These are phyloP conservation scores for Scaptomyza graminum DNA, from an alignment of 1,140 invertebrate species.

Conservation along the genomic window DNA sequence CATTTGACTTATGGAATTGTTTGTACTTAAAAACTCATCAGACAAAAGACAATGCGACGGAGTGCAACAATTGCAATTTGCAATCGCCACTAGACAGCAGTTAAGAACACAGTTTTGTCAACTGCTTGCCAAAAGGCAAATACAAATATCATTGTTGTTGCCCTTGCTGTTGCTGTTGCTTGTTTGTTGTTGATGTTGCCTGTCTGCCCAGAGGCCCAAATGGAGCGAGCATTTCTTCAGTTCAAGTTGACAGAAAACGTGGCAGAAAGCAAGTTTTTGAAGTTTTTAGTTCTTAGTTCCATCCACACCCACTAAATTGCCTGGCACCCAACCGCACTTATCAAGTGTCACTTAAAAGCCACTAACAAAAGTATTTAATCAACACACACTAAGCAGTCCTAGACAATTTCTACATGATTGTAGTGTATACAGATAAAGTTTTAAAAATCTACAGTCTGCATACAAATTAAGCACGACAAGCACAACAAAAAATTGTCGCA, in stretches of 20 bases:
- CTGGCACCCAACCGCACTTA: slow-evolving; percentile 24
- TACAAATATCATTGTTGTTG: not conserved
- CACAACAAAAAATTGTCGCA: slow-evolving; percentile 28
- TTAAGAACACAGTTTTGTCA: slow-evolving; percentile 38
- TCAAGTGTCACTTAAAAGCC: slow-evolving; percentile 47
- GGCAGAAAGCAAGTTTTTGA: not conserved
- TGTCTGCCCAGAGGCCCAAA: slow-evolving; percentile 16
- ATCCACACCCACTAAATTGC: slow-evolving; percentile 15
- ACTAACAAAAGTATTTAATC: slow-evolving; percentile 64
- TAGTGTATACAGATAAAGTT: slow-evolving; percentile 1
- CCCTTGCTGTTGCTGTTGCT: slow-evolving; percentile 8
- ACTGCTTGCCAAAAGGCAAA: slow-evolving; percentile 14
- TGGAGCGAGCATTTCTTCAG: slow-evolving; percentile 14
- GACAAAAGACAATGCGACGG: slow-evolving; percentile 73
- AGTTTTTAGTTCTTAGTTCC: slow-evolving; percentile 16
- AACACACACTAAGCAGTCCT: slow-evolving; percentile 41
- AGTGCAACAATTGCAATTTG: slow-evolving; percentile 29
- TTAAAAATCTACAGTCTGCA: slow-evolving; percentile 42
- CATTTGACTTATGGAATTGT: slow-evolving; percentile 73
- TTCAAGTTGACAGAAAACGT: not conserved
- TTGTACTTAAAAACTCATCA: slow-evolving; percentile 81
- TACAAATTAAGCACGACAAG: slow-evolving; percentile 49
- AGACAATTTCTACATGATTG: slow-evolving; percentile 34
- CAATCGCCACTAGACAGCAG: slow-evolving; percentile 31
- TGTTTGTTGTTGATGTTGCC: slow-evolving; percentile 4